Evolutionary conservation across 2,797 vertebrate species (phyloP).

Genomic region (Malacoraja senta): DNA sequence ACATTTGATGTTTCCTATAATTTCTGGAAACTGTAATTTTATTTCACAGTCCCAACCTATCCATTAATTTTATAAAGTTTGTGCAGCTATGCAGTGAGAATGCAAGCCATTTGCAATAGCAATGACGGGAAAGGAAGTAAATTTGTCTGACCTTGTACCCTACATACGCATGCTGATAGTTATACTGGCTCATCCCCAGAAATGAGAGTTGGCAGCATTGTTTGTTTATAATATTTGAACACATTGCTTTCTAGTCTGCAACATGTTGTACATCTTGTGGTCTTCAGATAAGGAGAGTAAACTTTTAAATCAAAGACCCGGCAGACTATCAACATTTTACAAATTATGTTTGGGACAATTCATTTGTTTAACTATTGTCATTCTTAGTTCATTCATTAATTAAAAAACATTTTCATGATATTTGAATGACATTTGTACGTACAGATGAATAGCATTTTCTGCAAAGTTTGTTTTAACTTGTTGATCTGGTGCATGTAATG

Average conservation of each 20-base stretch:
- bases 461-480: neutral
- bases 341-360: neutral
- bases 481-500: neutral
- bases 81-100: neutral
- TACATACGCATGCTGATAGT: slow-evolving; percentile 20
- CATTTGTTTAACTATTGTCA: neutral
- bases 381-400: neutral
- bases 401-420: neutral
- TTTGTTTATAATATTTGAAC: slow-evolving; percentile 33
- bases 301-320: slow-evolving; percentile 1
- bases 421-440: neutral
- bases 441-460: neutral
- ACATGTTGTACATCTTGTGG: slow-evolving; percentile 24
- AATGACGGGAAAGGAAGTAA: slow-evolving; percentile 36
- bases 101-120: neutral
- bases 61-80: neutral
- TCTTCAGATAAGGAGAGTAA: slow-evolving; percentile 4
- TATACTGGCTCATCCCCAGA: slow-evolving; percentile 30
- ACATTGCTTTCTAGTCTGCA: slow-evolving; percentile 13
- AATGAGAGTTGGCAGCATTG: slow-evolving; percentile 20
- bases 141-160: slow-evolving; percentile 28
- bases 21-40: neutral
- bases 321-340: slow-evolving; percentile 2
- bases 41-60: neutral
- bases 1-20: neutral